Evolutionary conservation across 2,797 vertebrate genomes (phyloP), one percentile per base, ranked within the genome.

Genomic region (Acanthis flammea): DNA sequence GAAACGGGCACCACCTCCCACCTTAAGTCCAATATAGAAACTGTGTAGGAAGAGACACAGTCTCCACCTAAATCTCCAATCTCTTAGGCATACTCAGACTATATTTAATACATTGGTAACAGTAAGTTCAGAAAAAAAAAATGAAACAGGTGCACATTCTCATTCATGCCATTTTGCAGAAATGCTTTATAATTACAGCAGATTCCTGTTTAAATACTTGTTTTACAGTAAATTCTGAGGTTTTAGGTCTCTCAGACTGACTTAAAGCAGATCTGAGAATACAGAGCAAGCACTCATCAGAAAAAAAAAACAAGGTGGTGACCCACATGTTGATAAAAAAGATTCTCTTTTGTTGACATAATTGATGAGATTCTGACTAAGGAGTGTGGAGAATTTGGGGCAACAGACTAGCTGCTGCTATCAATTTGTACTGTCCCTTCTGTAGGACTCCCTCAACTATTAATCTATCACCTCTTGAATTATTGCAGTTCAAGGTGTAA

Each of bases 11-110:
- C 16, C 75, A 87, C 89, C 81, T 96, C 95, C 87, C 81, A 96
- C 89, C 75, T 94, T 79, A 25, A 54, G 53, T 86, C 72, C 9
- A 9, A 88, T 88, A 91, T 95, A 94, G 95, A 94, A 96, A 86
- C 42, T 2, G 53, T 60, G 87, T 94, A 71, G 94, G 94, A 95
- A 50, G 89, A 94, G 54, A 47, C 44, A 78, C 10, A 82, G 33
- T 61, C 47, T 88, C 58, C 62, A 63, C 53, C 41, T 53, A 86
- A 51, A 63, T 82, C 75, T 79, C 25, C 41, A 67, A 3, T 73
- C 55, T 66, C 54, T 95, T 60, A 70, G 54, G 24, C 72, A 57
- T 53, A 71, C 14, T 67, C 50, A 74, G 27, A 14, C 85, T 94
- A 47, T 92, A 82, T 92, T 85, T 82, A 93, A 63, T 62, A 45